A percentile compares a stretch with the other conserved stretches of the same genome.
Evolutionary conservation across 2,888 invertebrate genomes (phyloP).

Genomic region (Epistrophe grossulariae): DNA sequence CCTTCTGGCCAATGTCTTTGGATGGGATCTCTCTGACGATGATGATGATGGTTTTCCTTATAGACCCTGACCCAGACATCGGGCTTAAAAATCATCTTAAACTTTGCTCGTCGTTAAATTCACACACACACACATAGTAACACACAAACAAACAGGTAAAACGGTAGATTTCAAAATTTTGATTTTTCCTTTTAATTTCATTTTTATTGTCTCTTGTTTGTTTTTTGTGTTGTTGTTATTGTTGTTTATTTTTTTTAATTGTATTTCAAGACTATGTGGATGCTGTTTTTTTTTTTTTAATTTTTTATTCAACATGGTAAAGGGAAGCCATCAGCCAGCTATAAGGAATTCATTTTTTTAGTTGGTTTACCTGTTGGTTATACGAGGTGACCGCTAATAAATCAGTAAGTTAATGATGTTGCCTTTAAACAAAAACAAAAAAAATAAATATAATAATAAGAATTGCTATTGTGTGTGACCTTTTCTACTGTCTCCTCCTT

Average conservation of each 20-base stretch:
- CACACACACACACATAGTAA: not conserved
- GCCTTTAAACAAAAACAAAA: constrained; percentile 77
- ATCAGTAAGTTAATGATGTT: constrained; percentile 85
- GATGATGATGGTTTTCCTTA: constrained; percentile 27
- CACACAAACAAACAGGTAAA: constrained; percentile 54
- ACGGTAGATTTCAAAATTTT: constrained; percentile 71
- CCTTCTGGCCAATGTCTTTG: constrained; percentile 40
- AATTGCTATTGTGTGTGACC: constrained; percentile 77
- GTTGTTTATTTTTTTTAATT: not conserved
- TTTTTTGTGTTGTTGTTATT: constrained; percentile 52
- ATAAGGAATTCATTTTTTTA: constrained; percentile 68
- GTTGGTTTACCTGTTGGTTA: constrained; percentile 73
- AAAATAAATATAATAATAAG: constrained; percentile 59
- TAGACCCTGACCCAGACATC: constrained; percentile 48
- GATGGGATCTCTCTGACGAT: not conserved
- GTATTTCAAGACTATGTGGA: constrained; percentile 52
- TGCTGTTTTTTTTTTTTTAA: constrained; percentile 55
- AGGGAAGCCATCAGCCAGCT: constrained; percentile 57
- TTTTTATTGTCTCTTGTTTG: constrained; percentile 75
- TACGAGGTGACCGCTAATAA: constrained; percentile 82
- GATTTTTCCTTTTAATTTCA: constrained; percentile 75
- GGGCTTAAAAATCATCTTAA: constrained; percentile 11
- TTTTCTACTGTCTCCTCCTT: constrained; percentile 69
- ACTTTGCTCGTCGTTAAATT: not conserved
- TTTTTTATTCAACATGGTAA: constrained; percentile 39